Evolutionary conservation across 2,888 invertebrate genomes (phyloP).

Genomic region (Drosophila pseudotakahashii): DNA sequence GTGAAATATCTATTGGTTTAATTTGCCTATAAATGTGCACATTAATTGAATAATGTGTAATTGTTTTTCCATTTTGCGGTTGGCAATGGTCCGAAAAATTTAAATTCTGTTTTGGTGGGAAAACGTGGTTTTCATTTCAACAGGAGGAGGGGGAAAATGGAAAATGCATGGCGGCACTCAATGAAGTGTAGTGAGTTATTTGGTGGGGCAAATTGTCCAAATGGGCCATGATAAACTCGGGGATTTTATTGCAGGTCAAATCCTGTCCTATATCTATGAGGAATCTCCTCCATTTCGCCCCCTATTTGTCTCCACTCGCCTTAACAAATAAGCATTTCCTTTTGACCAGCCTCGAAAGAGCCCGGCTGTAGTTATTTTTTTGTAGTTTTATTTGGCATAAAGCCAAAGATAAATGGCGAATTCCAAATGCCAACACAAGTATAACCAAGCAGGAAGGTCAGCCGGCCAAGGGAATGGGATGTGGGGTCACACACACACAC

Average conservation of each 20-base stretch:
- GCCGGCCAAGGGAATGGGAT: conserved; percentile 9
- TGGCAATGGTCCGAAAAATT: conserved; percentile 14
- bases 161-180: conserved; percentile 33
- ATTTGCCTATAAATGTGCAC: conserved; percentile 17
- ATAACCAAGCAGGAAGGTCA: conserved; percentile 66
- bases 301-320: conserved; percentile 24
- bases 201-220: conserved; percentile 26
- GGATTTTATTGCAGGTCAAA: conserved; percentile 71
- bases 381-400: conserved; percentile 70
- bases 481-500: neutral
- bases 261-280: conserved; percentile 38
- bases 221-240: conserved; percentile 58
- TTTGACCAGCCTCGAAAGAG: conserved; percentile 13
- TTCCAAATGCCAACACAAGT: conserved; percentile 70
- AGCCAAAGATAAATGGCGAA: conserved; percentile 77
- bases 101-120: conserved; percentile 30
- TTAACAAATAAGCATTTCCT: conserved; percentile 74
- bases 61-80: conserved; percentile 68
- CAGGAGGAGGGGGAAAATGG: conserved; percentile 2
- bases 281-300: conserved; percentile 19
- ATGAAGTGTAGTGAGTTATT: conserved; percentile 67
- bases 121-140: neutral
- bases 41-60: conserved; percentile 68
- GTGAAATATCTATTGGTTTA: conserved; percentile 19
- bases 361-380: conserved; percentile 7